Base-by-base conservation (phyloP, 2,888 invertebrate species). In the Eupithecia exiguata region DNA sequence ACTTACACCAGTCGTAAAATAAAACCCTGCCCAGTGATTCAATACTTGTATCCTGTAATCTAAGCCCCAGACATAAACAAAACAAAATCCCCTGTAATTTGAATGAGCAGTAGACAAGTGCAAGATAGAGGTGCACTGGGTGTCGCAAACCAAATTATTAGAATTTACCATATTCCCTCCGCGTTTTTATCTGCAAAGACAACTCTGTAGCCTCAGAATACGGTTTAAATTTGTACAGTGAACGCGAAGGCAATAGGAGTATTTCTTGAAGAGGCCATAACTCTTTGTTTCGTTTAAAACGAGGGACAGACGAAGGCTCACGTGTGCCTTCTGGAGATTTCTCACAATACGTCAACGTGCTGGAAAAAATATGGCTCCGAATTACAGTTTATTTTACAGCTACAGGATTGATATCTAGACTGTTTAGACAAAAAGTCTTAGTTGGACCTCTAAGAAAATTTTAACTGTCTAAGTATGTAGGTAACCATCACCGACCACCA, bases 241-340 rank as follows among this genome's bases (percentile, higher is more conserved):
- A 36, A 12, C 7, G 25, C 68, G 72, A 78, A 74, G 74, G 79
- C 79, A 80, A 78, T 79, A 78, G 77, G 77, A 79, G 74, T 78
- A 78, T 84, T 82, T 81, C 79, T 78, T 62, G 75, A 70, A 67
- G 78, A 73, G 74, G 77, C 82, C 80, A 81, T 84, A 84, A 81
- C 79, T 83, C 85, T 85, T 84, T 85, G 85, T 84, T 85, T 83
- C 79, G 83, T 82, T 82, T 82, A 77, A 82, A 82, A 83, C 81
- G 80, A 78, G 76, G 72, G 81, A 81, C 80, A 83, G 79, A 78
- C 79, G 79, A 80, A 81, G 77, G 74, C 79, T 81, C 84, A 80
- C 80, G 81, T 84, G 79, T 43, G 40, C 70, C 76, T 73, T 67
- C 75, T 80, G 69, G 78, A 76, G 77, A 80, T 78, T 79, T 79